Percentiles rank a stretch among this genome's conserved stretches.
These are phyloP conservation scores for Trichonephila clavata DNA, from an alignment of 1,140 invertebrate genomes.

Conservation along the genomic window DNA sequence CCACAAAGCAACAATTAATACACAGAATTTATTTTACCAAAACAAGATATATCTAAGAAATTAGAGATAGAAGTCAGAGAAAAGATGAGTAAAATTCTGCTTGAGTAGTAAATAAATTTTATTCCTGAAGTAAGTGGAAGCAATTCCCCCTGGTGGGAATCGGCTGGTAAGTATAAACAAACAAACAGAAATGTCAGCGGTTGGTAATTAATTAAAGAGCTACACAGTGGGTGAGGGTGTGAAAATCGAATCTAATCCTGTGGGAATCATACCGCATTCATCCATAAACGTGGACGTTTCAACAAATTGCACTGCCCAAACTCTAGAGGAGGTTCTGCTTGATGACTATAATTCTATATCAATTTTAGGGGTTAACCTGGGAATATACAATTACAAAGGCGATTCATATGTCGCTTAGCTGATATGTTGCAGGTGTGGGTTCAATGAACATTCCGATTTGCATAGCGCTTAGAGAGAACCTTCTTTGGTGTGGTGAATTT, in stretches of 20 bases:
- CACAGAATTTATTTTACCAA: too few relatives aligned
- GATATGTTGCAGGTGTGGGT: too few relatives aligned
- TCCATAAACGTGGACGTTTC: not conserved
- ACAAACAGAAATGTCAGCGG: slow-evolving; percentile 52
- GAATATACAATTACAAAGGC: not conserved
- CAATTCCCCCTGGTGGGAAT: slow-evolving; percentile 33
- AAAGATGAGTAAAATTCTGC: not conserved
- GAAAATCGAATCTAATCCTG: slow-evolving; percentile 63
- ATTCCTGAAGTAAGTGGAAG: not conserved
- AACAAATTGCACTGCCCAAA: slow-evolving; percentile 39
- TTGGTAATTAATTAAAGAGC: slow-evolving; percentile 70
- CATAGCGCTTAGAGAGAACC: too few relatives aligned
- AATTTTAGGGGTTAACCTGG: not conserved
- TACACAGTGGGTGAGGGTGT: slow-evolving; percentile 3
- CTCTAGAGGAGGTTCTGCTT: not conserved
- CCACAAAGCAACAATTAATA: too few relatives aligned
- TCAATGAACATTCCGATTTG: too few relatives aligned
- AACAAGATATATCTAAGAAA: not conserved
- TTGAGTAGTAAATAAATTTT: slow-evolving; percentile 53
- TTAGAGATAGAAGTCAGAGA: not conserved
- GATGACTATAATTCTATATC: not conserved
- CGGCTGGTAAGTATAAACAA: slow-evolving; percentile 1
- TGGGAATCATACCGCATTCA: slow-evolving; percentile 14
- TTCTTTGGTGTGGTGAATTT: too few relatives aligned
- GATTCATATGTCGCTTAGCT: too few relatives aligned